These are phyloP conservation scores for Nemopilema nomurai DNA, from an alignment of 30 jellyfish, hydroid and myxozoan genomes.

Conservation along the genomic window DNA sequence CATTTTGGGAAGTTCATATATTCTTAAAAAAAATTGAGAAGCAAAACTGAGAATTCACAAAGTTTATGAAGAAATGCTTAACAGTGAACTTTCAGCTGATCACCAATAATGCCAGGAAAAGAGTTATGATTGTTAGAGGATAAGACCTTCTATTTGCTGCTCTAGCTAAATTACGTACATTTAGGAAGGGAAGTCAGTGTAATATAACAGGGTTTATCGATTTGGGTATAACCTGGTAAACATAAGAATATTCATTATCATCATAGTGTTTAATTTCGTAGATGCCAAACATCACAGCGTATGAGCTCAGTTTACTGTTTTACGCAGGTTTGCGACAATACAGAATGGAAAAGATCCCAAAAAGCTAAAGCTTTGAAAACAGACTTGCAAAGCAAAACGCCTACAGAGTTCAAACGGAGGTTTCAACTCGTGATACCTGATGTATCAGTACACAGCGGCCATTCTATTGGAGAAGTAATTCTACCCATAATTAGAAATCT, in stretches of 20 bases:
- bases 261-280: neutral
- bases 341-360: slow-evolving; percentile 17
- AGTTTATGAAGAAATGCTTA: neutral
- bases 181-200: neutral
- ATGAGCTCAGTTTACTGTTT: neutral
- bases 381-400: neutral
- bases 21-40: neutral
- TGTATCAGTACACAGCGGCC: slow-evolving; percentile 7
- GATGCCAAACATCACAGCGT: neutral
- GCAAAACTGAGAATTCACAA: neutral
- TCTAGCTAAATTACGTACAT: neutral
- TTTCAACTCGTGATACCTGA: neutral
- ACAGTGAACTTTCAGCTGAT: neutral
- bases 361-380: neutral
- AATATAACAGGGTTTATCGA: neutral
- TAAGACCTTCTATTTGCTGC: neutral
- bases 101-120: neutral
- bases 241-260: neutral
- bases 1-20: neutral
- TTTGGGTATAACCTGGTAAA: neutral
- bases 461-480: slow-evolving; percentile 11
- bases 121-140: neutral
- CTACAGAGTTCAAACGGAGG: slow-evolving; percentile 3
- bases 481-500: neutral
- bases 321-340: neutral